Evolutionary conservation across 2,888 invertebrate genomes (phyloP), one percentile per base, ranked within the genome.

Genomic region (Seladonia tumulorum): DNA sequence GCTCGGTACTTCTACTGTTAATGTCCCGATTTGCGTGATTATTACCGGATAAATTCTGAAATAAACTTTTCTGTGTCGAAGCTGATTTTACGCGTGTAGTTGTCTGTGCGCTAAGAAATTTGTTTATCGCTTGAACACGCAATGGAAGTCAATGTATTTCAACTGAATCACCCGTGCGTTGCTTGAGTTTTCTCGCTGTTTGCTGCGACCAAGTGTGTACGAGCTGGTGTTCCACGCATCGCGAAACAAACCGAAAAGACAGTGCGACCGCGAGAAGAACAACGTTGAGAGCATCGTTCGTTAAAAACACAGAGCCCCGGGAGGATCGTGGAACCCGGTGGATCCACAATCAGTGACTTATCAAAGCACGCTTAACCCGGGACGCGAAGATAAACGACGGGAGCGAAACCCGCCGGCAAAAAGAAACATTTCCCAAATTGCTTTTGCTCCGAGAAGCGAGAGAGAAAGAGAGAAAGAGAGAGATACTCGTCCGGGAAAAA

Each of bases 361-460:
- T 86, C 77, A 71, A 83, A 57, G 49, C 29, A 71, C 71, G 76
- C 63, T 79, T 73, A 71, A 83, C 70, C 53, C 68, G n/a, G 39
- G 45, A n/a, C 57, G 53, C 78, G 76, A 79, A 83, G 76, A 83
- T 66, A 76, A 85, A 84, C 84, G 81, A 83, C 35, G 70, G 39
- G 70, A 70, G 42, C 80, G 60, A 68, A 68, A 53, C 74, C 35
- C 47, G n/a, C 79, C 35, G 81, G 81, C 70, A 77, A 81, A 78
- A 84, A 78, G 77, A 75, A 82, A 78, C 86, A 85, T 85, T 87
- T 87, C 73, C 82, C 63, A 82, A 86, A 87, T 85, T 82, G 82
- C 86, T 81, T 78, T 82, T 63, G 76, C 82, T 82, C 78, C 49
- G 74, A 39, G 5, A 42, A 25, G 68, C 14, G 25, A 76, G 63